Evolutionary conservation across 2,797 vertebrate genomes (phyloP).

Genomic region (Triplophysa yarkandensis): DNA sequence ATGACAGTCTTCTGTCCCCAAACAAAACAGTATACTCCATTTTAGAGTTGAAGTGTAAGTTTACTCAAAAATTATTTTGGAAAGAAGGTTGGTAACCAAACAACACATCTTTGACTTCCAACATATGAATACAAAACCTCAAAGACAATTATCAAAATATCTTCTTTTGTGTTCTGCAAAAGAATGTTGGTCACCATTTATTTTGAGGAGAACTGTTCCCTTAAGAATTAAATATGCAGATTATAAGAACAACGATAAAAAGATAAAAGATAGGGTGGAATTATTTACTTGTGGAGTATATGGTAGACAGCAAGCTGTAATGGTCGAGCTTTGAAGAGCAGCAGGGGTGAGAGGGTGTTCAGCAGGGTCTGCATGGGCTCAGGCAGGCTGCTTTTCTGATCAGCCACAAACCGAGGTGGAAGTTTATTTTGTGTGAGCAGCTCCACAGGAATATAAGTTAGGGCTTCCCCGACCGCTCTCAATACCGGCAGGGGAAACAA

Average conservation of each 20-base stretch:
- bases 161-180: too few species aligned
- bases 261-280: not conserved
- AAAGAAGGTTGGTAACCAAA: too few species aligned
- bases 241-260: not conserved
- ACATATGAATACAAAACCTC: too few species aligned
- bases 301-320: constrained; percentile 87
- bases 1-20: not conserved
- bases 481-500: constrained; percentile 82
- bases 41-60: not conserved
- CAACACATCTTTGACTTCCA: too few species aligned
- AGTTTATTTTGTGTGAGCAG: constrained; percentile 86
- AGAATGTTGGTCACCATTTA: too few species aligned
- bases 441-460: constrained; percentile 82
- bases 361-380: constrained; percentile 88
- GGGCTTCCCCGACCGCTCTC: constrained; percentile 83
- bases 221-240: not conserved
- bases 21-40: not conserved
- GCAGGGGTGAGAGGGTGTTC: constrained; percentile 86
- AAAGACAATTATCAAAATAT: too few species aligned
- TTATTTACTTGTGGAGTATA: constrained; percentile 85
- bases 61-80: not conserved
- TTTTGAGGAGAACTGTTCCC: not conserved
- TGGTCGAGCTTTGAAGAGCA: constrained; percentile 88
- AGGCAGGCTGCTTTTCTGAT: constrained; percentile 90
- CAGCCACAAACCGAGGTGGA: constrained; percentile 81